Percentiles rank a stretch among this genome's conserved stretches.
Evolutionary conservation across 2,888 invertebrate genomes (phyloP).

Genomic region (Drosophila mettleri): DNA sequence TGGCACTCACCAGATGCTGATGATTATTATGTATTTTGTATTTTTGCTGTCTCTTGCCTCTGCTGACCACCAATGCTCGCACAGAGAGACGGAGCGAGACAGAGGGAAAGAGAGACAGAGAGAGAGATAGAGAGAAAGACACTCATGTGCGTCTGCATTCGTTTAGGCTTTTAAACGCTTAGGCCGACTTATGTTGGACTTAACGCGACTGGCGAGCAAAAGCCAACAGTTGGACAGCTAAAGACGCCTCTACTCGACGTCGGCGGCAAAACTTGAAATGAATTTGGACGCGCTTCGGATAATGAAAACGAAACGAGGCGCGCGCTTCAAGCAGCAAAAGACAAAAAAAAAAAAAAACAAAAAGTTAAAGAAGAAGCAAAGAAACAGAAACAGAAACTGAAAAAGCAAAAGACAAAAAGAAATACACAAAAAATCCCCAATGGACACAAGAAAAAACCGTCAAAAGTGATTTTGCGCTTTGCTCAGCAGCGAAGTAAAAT

Average conservation of each 20-base stretch:
- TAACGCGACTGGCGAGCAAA: conserved; percentile 72
- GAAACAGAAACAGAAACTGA: conserved; percentile 14
- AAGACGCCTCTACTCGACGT: conserved; percentile 68
- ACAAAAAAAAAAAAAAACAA: conserved; percentile 17
- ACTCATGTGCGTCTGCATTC: conserved; percentile 64
- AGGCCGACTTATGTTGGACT: conserved; percentile 77
- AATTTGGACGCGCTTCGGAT: conserved; percentile 77
- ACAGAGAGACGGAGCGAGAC: conserved; percentile 9
- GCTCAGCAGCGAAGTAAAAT: conserved; percentile 70
- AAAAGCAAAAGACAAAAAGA: conserved; percentile 17
- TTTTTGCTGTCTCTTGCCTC: conserved; percentile 52
- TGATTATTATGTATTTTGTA: conserved; percentile 74
- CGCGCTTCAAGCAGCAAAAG: conserved; percentile 53
- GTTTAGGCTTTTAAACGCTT: conserved; percentile 79
- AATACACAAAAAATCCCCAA: conserved; percentile 30
- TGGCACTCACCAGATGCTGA: conserved; percentile 38
- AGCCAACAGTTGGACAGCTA: conserved; percentile 74
- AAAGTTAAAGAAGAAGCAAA: conserved; percentile 13
- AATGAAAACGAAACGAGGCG: conserved; percentile 79
- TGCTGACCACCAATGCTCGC: conserved; percentile 53
- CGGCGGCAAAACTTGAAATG: conserved; percentile 76
- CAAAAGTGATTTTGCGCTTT: conserved; percentile 81
- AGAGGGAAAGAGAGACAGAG: not conserved
- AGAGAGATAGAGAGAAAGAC: conserved; percentile 13
- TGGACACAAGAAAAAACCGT: conserved; percentile 78